These are phyloP conservation scores for Chirona hameri DNA, from an alignment of 2,888 invertebrate genomes.

Conservation along the genomic window DNA sequence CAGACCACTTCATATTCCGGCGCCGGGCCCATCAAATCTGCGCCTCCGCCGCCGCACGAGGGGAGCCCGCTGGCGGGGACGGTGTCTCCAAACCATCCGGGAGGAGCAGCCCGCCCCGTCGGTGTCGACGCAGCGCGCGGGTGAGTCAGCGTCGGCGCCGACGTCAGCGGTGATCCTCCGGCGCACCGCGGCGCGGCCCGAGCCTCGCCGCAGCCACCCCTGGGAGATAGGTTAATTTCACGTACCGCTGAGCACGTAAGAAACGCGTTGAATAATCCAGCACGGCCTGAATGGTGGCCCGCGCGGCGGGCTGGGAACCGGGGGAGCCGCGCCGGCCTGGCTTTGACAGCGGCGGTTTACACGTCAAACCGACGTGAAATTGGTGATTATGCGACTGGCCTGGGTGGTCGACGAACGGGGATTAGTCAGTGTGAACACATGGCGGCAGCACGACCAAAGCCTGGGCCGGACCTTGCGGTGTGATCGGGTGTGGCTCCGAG, in stretches of 20 bases:
- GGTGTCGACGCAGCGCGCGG: neutral
- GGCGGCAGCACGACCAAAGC: neutral
- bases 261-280: constrained; percentile 23
- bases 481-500: too few relatives aligned
- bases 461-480: neutral
- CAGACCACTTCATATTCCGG: neutral
- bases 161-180: neutral
- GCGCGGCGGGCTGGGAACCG: neutral
- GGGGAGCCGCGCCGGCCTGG: neutral
- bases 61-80: neutral
- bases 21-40: neutral
- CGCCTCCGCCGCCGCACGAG: neutral
- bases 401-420: constrained; percentile 6
- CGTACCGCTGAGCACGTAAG: constrained; percentile 29
- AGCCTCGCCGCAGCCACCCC: constrained; percentile 1
- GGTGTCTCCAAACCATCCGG: too few relatives aligned
- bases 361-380: constrained; percentile 27
- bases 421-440: constrained; percentile 25
- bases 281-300: neutral
- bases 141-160: neutral
- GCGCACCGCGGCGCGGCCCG: neutral
- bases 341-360: constrained; percentile 22
- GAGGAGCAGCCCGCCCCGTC: neutral
- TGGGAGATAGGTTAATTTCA: constrained; percentile 30
- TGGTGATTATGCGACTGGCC: constrained; percentile 24